phyloP scores from a whole-genome alignment of 2,797 vertebrate species.

The Hemitrygon akajei region DNA sequence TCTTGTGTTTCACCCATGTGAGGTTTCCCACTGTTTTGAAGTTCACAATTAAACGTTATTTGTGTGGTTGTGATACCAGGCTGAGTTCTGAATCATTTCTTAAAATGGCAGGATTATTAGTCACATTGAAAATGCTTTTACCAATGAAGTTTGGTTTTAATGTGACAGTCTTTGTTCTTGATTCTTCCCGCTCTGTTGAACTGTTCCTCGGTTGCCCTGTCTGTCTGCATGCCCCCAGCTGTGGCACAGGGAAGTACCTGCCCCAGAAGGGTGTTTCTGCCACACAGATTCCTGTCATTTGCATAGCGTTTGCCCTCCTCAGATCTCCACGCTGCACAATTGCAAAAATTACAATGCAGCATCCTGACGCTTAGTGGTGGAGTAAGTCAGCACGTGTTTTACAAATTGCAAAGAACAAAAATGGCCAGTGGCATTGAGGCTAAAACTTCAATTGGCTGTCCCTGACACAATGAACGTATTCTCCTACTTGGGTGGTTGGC shows the following conservation, averaged over 20 bases:
- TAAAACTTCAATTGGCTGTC: background rate
- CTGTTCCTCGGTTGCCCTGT: background rate
- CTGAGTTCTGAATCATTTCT: background rate
- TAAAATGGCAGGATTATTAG: background rate
- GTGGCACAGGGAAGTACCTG: background rate
- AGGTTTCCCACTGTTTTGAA: background rate
- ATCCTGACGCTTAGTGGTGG: background rate
- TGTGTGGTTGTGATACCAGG: background rate
- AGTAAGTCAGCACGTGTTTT: background rate
- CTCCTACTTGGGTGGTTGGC: slow-evolving; percentile 7
- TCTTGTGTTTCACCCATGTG: background rate
- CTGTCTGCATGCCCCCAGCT: no score
- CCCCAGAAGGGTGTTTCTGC: background rate
- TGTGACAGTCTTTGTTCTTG: background rate
- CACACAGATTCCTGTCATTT: background rate
- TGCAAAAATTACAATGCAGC: background rate
- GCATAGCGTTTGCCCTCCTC: background rate
- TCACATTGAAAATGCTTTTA: background rate
- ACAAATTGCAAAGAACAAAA: slow-evolving; percentile 8
- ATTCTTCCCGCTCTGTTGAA: background rate
- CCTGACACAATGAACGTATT: background rate
- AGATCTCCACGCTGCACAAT: no score
- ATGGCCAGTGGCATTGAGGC: background rate
- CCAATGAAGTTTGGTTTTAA: background rate
- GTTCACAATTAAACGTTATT: background rate